phyloP scores from a whole-genome alignment of 2,797 vertebrate genomes.

The Oceanodroma leucorhoa region DNA sequence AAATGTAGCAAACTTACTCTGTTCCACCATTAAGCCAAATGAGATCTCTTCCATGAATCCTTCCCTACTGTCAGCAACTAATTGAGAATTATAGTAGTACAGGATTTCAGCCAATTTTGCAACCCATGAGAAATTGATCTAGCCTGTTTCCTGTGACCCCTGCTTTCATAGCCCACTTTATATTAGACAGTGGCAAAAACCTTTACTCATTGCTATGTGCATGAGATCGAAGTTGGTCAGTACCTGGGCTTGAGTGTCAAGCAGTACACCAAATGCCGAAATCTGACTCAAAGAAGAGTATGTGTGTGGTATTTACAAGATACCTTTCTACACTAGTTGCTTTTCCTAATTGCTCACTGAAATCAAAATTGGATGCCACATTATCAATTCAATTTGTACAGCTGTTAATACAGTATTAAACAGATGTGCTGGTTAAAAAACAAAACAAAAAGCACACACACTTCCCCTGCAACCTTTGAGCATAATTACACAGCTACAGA shows the following conservation, averaged over 20 bases:
- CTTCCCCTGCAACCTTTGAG: background rate
- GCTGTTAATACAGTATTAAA: background rate
- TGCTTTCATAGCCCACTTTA: background rate
- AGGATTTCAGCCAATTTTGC: background rate
- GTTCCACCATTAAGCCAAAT: background rate
- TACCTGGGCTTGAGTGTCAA: background rate
- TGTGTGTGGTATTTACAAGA: background rate
- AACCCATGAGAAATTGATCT: background rate
- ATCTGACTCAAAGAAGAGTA: background rate
- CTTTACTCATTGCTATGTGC: background rate
- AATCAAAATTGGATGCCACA: background rate
- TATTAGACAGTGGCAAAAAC: background rate
- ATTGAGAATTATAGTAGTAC: background rate
- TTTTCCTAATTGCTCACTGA: background rate
- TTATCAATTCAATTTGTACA: background rate
- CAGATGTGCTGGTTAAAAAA: background rate
- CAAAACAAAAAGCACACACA: accelerated
- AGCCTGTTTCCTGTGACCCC: background rate
- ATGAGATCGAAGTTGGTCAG: background rate
- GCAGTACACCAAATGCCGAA: background rate
- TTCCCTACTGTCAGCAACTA: background rate
- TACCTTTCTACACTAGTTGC: background rate
- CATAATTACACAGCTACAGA: background rate
- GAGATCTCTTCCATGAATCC: background rate
- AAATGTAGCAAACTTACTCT: background rate